Conservation (phyloP, 1,140 invertebrate genomes). For the Megalopta genalis region DNA sequence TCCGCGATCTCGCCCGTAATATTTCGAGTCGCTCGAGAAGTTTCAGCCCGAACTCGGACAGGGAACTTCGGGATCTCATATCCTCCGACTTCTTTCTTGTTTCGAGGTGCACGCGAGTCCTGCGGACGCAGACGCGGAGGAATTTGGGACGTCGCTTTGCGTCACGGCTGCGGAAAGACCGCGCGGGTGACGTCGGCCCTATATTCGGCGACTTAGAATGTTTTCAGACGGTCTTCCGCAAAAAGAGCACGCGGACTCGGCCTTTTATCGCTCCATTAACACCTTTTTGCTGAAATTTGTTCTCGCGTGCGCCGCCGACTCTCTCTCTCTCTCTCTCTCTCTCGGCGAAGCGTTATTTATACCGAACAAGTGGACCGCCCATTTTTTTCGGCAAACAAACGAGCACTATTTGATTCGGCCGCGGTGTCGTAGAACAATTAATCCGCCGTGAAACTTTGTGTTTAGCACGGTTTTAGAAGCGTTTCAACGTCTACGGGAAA, state of each 20-base stretch:
- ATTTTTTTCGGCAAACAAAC: no score
- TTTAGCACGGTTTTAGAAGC: no score
- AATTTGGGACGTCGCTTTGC: conserved; percentile 47
- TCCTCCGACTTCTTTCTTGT: conserved; percentile 17
- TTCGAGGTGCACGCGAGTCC: conserved; percentile 5
- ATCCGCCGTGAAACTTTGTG: no score
- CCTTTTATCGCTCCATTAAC: background rate
- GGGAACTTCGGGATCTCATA: conserved; percentile 36
- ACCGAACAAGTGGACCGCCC: background rate
- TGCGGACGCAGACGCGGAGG: conserved; percentile 32
- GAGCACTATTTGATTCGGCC: no score
- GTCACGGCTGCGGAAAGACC: conserved; percentile 38
- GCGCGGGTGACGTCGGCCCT: conserved; percentile 43
- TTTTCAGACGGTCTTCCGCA: conserved; percentile 23
- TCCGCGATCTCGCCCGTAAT: conserved; percentile 19
- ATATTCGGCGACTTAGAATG: conserved; percentile 37
- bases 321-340: no score
- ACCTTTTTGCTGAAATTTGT: background rate
- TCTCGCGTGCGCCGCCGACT: no score
- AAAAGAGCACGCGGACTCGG: background rate
- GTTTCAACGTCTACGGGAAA: background rate
- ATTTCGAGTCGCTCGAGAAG: conserved; percentile 21
- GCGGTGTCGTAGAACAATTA: no score
- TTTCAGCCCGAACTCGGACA: conserved; percentile 18
- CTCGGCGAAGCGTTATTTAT: background rate